Conservation (phyloP, 2,113 vertebrate species). For the Epinephelus moara region DNA sequence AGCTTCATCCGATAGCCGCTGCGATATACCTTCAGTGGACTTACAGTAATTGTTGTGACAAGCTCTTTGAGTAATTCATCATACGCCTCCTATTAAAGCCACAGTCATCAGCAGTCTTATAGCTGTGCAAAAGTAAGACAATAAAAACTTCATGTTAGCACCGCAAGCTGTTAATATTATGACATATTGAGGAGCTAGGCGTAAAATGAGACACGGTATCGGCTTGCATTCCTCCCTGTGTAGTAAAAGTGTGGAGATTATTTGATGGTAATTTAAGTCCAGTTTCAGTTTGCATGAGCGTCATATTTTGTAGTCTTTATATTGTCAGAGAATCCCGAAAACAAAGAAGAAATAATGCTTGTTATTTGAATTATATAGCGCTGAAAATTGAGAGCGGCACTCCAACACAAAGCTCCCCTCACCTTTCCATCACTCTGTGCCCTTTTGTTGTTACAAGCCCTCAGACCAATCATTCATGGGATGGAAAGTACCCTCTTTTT, state of each 20-base stretch:
- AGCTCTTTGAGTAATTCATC: conserved; percentile 3
- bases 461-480: conserved; percentile 13
- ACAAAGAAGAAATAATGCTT: background rate
- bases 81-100: conserved; percentile 6
- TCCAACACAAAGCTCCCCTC: conserved; percentile 4
- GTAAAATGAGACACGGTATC: background rate
- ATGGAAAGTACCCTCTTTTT: conserved; percentile 11
- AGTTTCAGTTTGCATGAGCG: background rate
- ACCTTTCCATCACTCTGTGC: conserved; percentile 1
- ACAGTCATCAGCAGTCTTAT: background rate
- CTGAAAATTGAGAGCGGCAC: conserved; percentile 6
- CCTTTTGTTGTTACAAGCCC: conserved; percentile 11
- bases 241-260: background rate
- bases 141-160: conserved; percentile 1
- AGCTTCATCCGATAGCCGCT: background rate
- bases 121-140: background rate
- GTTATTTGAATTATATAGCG: conserved; percentile 8
- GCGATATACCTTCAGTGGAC: background rate
- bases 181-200: background rate
- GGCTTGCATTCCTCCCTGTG: background rate
- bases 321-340: no score
- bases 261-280: conserved; percentile 3
- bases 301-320: background rate
- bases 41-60: conserved; percentile 14
- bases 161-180: conserved; percentile 9